phyloP scores from a whole-genome alignment of 2,888 invertebrate species.

The Troglohyphantes excavatus region DNA sequence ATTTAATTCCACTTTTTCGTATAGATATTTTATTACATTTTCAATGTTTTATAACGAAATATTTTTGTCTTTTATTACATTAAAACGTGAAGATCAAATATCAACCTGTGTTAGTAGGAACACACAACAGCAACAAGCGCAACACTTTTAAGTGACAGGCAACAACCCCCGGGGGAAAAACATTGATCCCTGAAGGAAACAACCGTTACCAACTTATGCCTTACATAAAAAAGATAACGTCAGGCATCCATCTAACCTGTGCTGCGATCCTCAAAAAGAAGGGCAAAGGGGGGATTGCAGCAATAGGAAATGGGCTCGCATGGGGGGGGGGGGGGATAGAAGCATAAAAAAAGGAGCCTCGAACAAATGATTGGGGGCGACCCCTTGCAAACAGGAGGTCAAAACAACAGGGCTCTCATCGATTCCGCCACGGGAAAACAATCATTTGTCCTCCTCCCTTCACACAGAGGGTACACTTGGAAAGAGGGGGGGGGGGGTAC shows the following conservation, averaged over 20 bases:
- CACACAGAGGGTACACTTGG: not conserved
- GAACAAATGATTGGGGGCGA: constrained; percentile 59
- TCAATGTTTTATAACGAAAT: too few species aligned
- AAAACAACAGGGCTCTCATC: constrained; percentile 56
- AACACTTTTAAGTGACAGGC: too few species aligned
- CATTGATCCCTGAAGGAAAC: not conserved
- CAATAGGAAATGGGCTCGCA: not conserved
- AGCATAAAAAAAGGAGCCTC: constrained; percentile 18
- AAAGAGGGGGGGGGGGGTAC: not conserved
- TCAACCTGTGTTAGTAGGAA: too few species aligned
- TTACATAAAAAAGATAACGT: not conserved
- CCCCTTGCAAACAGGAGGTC: constrained; percentile 50
- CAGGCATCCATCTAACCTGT: not conserved
- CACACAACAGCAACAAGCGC: too few species aligned
- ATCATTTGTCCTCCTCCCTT: constrained; percentile 26
- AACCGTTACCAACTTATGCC: not conserved
- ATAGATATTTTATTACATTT: too few species aligned
- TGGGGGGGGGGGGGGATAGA: not conserved
- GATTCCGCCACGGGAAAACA: constrained; percentile 39
- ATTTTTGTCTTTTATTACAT: too few species aligned
- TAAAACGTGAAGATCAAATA: too few species aligned
- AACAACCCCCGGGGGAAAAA: too few species aligned
- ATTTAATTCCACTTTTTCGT: too few species aligned
- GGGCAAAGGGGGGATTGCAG: not conserved
- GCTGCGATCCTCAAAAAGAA: not conserved